phyloP scores from a whole-genome alignment of 2,113 vertebrate species.

The Tychaedon coryphoeus region DNA sequence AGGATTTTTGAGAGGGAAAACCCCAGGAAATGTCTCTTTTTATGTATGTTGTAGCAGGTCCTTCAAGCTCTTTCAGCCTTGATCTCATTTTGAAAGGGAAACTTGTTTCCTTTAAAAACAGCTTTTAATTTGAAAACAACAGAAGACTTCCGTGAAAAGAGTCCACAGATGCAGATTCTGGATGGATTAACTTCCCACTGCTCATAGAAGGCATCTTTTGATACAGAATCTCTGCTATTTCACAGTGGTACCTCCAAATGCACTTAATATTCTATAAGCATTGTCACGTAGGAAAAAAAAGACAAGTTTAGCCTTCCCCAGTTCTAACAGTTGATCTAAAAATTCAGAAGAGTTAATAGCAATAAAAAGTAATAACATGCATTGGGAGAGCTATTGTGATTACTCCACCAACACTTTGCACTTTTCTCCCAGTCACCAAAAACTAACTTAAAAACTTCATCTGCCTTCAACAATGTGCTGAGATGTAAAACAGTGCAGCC shows the following conservation, averaged over 20 bases:
- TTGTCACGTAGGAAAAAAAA: not conserved
- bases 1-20: conserved; percentile 57
- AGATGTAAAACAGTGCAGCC: not conserved
- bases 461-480: not conserved
- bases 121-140: conserved; percentile 62
- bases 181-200: not conserved
- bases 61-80: conserved; percentile 44
- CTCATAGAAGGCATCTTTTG: conserved; percentile 29
- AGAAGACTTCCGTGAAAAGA: conserved; percentile 29
- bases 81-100: conserved; percentile 47
- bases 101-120: conserved; percentile 41
- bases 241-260: not conserved
- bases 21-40: conserved; percentile 56
- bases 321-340: not conserved
- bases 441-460: not conserved
- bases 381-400: not conserved
- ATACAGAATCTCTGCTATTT: conserved; percentile 11
- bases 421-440: not conserved
- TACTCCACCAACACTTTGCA: not conserved
- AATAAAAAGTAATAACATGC: not conserved
- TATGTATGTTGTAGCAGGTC: conserved; percentile 50
- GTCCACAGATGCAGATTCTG: conserved; percentile 2
- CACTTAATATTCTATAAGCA: not conserved
- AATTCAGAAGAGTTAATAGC: not conserved
- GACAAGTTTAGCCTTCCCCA: not conserved